phyloP scores from a whole-genome alignment of 2,113 vertebrate genomes.

The Mellivora capensis region DNA sequence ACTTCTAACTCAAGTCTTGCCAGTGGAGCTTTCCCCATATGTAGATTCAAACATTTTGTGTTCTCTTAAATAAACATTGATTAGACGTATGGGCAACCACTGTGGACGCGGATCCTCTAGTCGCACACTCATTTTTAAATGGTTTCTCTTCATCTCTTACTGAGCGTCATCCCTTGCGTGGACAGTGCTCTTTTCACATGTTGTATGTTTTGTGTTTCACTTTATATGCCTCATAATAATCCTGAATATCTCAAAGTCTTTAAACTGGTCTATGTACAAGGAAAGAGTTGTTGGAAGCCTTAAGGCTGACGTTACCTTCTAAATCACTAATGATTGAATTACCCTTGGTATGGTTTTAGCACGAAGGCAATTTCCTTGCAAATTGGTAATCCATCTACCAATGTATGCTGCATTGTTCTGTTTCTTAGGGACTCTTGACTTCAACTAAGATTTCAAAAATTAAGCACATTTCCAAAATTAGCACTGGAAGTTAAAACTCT shows the following conservation, averaged over 20 bases:
- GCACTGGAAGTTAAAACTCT: not conserved
- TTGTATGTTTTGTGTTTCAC: not conserved
- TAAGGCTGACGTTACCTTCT: not conserved
- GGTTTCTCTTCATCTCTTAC: not conserved
- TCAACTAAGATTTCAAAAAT: slow-evolving; percentile 5
- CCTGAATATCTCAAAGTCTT: not conserved
- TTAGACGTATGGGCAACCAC: not conserved
- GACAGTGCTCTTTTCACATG: not conserved
- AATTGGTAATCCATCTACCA: not conserved
- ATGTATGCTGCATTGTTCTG: not conserved
- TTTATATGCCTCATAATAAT: not conserved
- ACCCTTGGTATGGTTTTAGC: not conserved
- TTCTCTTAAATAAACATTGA: not conserved
- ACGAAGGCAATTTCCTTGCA: not conserved
- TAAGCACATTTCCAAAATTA: not conserved
- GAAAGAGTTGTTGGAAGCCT: not conserved
- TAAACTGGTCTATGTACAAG: not conserved
- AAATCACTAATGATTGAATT: not conserved
- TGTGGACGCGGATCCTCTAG: not conserved
- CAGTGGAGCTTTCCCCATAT: not conserved
- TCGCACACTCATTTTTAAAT: not conserved
- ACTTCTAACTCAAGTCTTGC: not conserved
- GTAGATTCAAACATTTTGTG: not conserved
- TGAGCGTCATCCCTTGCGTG: not conserved
- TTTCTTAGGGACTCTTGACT: not conserved